Percentiles rank a stretch among this genome's conserved stretches.
Evolutionary conservation across 2,797 vertebrate genomes (phyloP).

Genomic region (Pelobates cultripes): DNA sequence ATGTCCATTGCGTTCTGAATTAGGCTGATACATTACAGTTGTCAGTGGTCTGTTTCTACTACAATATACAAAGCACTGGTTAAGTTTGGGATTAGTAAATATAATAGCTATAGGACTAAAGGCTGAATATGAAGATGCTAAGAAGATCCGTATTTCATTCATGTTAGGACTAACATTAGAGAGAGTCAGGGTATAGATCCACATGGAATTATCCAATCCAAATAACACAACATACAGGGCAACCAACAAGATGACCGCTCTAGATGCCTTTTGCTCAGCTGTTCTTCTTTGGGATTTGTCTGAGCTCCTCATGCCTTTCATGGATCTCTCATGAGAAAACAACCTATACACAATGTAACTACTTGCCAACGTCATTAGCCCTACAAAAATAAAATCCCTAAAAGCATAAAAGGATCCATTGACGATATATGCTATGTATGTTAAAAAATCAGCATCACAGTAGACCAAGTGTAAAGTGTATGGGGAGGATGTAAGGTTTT

Average conservation of each 20-base stretch:
- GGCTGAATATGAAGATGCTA: constrained; percentile 32
- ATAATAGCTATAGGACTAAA: constrained; percentile 47
- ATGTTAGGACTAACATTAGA: constrained; percentile 27
- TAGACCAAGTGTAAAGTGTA: constrained; percentile 16
- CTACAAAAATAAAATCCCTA: not conserved
- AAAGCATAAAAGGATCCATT: constrained; percentile 6
- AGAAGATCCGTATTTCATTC: constrained; percentile 28
- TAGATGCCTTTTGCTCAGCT: constrained; percentile 35
- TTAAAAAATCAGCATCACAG: constrained; percentile 10
- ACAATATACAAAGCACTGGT: not conserved
- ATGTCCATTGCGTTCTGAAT: too few species aligned
- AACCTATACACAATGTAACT: not conserved
- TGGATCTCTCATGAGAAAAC: not conserved
- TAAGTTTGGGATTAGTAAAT: constrained; percentile 30
- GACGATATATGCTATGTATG: not conserved
- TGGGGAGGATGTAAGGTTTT: constrained; percentile 7
- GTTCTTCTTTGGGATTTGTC: constrained; percentile 1
- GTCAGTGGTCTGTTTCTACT: too few species aligned
- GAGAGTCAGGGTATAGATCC: constrained; percentile 42
- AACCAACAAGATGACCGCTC: constrained; percentile 33
- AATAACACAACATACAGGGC: constrained; percentile 30
- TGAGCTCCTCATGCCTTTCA: constrained; percentile 11
- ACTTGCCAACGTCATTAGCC: not conserved
- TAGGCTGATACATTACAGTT: too few species aligned
- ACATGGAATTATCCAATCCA: constrained; percentile 44